phyloP scores from a whole-genome alignment of 2,113 vertebrate species.

The Vulpes vulpes region DNA sequence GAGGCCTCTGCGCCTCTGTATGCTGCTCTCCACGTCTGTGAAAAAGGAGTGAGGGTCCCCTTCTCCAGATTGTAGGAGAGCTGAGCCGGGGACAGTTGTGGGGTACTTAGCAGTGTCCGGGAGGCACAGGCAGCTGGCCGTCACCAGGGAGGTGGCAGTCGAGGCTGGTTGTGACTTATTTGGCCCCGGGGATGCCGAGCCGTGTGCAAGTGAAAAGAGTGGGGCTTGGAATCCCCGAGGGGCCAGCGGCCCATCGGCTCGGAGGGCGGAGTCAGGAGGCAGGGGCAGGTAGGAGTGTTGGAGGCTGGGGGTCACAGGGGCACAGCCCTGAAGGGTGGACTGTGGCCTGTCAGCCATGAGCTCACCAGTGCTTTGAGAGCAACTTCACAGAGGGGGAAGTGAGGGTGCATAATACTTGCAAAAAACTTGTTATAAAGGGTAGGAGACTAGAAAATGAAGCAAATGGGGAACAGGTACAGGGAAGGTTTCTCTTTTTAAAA shows the following conservation, averaged over 20 bases:
- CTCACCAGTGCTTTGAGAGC: background rate
- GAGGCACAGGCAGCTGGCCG: background rate
- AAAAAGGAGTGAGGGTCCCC: background rate
- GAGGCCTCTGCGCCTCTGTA: background rate
- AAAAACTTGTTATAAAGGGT: background rate
- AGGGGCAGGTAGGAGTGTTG: background rate
- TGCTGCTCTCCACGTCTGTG: background rate
- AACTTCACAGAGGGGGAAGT: background rate
- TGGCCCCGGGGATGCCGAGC: background rate
- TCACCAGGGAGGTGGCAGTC: background rate
- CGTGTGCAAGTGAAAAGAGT: background rate
- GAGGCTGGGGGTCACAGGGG: background rate
- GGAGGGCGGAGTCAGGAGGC: background rate
- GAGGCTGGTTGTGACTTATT: background rate
- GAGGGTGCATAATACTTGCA: background rate
- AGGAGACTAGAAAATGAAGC: background rate
- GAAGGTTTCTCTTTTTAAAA: background rate
- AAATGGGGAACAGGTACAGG: background rate
- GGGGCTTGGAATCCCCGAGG: background rate
- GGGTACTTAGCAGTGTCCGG: background rate
- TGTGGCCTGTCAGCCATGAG: background rate
- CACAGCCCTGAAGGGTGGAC: background rate
- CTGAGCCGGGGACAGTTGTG: background rate
- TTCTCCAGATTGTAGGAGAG: background rate
- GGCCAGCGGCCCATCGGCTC: background rate